Evolutionary conservation across 1,140 invertebrate species (phyloP).

Genomic region (Amyelois transitella): DNA sequence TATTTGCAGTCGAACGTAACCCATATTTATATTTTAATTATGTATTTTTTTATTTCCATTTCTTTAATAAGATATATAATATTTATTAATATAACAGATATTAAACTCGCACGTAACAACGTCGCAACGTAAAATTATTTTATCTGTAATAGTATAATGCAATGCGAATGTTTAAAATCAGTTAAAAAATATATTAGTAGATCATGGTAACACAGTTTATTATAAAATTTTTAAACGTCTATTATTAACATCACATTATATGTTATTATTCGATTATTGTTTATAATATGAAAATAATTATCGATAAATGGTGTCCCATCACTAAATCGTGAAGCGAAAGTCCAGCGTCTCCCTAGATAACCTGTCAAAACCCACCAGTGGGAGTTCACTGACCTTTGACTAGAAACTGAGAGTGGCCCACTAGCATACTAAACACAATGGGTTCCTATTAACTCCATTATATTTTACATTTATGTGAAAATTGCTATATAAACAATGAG

Average conservation of each 20-base stretch:
- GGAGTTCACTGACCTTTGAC: conserved; percentile 1
- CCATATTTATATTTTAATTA: neutral
- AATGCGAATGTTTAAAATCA: too few relatives aligned
- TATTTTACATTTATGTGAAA: neutral
- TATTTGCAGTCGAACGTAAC: neutral
- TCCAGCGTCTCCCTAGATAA: conserved; percentile 16
- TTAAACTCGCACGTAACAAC: too few relatives aligned
- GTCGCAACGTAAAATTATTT: too few relatives aligned
- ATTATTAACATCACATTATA: neutral
- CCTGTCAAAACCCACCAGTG: neutral
- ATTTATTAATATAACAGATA: too few relatives aligned
- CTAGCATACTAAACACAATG: conserved; percentile 2
- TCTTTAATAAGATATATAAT: too few relatives aligned
- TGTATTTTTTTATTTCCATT: neutral
- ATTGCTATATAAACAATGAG: neutral
- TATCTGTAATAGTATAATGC: neutral
- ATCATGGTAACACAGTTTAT: too few relatives aligned
- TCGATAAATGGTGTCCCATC: conserved; percentile 10
- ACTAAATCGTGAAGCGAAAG: conserved; percentile 45
- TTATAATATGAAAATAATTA: neutral
- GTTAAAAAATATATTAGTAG: too few relatives aligned
- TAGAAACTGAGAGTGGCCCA: conserved; percentile 2
- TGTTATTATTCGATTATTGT: neutral
- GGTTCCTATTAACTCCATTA: neutral
- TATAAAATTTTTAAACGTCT: neutral